Base-by-base conservation (phyloP, 2,888 invertebrate genomes). In the Brachypalpus laphriformis region DNA sequence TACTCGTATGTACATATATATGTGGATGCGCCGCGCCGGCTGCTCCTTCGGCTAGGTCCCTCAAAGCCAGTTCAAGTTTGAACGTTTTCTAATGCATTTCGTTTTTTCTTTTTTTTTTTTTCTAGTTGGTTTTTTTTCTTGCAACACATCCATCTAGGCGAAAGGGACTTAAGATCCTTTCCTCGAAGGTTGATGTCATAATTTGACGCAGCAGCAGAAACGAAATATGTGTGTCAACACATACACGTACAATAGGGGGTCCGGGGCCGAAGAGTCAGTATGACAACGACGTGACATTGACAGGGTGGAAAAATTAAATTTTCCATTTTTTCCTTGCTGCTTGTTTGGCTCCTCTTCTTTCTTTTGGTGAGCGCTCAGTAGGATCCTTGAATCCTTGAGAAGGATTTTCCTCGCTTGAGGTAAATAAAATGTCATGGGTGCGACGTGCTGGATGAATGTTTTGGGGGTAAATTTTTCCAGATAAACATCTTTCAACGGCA, bases 401-500 rank as follows among this genome's bases (percentile, higher is more conserved):
- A 76, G 75, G 75, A 81, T 59, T 75, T 85, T 75, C 71, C 40
- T 70, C 65, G 85, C 81, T 85, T 81, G 81, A 81, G 85, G 85
- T 85, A 85, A 85, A 81, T 81, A 85, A 81, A 81, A 85, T 76
- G 85, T 85, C 81, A 71, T 85, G 80, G 83, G 80, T 80, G 80
- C 51, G 83, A 75, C 83, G 74, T 83, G 83, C 83, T 80, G 80
- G 80, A 83, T 83, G 74, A 65, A 80, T 80, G 83, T 75, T 75
- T 83, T 74, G 63, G 74, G 74, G 74, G 80, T 74, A 80, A 61
- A 75, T 83, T 80, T 80, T 70, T 34, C 11, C 68, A 74, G 83
- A 83, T 80, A 83, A 75, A 83, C 68, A 75, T 83, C 74, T 80
- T 83, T 78, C 82, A 82, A 42, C 72, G n/a, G n/a, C n/a, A 83